Percentiles rank a stretch among this genome's conserved stretches.
phyloP scores from a whole-genome alignment of 1,140 invertebrate genomes.

The Aphaenogaster floridana region DNA sequence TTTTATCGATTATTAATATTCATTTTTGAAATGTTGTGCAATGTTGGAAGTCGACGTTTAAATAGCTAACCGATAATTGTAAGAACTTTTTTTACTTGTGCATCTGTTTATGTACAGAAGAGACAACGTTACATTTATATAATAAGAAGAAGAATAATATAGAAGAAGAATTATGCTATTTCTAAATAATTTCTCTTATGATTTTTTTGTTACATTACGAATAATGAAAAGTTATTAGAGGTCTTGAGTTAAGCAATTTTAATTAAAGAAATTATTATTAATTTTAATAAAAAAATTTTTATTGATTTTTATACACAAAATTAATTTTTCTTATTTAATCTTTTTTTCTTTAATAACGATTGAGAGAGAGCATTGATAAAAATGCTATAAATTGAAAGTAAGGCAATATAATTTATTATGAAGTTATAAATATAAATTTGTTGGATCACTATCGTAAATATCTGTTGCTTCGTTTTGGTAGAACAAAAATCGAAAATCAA shows the following conservation, averaged over 20 bases:
- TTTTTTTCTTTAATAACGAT: background rate
- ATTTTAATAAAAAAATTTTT: background rate
- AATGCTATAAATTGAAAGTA: background rate
- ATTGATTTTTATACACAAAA: background rate
- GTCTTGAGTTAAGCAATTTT: background rate
- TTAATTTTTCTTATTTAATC: background rate
- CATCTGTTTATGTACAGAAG: background rate
- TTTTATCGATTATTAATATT: constrained; percentile 6
- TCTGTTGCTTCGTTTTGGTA: background rate
- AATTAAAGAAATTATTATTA: background rate
- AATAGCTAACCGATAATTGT: background rate
- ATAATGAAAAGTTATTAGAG: background rate
- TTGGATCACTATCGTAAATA: background rate
- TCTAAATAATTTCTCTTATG: background rate
- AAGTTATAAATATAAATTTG: background rate
- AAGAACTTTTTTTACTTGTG: background rate
- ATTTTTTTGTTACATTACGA: background rate
- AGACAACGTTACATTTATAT: background rate
- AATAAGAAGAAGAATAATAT: background rate
- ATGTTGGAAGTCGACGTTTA: background rate
- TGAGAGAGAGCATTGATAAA: background rate
- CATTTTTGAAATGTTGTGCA: background rate
- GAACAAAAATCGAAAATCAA: constrained; percentile 32
- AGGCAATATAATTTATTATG: background rate
- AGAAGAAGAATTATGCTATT: background rate